Conservation (phyloP, 92 coral and sea anemone species). For the Epizoanthus rinbou region DNA sequence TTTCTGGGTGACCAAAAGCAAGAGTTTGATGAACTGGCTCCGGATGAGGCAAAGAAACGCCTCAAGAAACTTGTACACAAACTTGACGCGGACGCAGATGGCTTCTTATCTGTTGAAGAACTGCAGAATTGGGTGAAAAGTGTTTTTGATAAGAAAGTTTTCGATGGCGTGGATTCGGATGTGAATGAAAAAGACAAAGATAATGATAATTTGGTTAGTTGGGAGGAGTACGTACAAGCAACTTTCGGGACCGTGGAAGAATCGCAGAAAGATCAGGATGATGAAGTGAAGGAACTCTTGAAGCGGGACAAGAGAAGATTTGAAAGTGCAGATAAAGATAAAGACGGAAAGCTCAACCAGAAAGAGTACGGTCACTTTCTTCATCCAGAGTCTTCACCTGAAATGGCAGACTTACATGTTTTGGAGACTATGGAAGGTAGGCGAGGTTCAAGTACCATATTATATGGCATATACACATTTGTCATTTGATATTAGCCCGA, state of each 20-base stretch:
- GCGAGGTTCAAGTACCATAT: neutral
- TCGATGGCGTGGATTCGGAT: slow-evolving; percentile 83
- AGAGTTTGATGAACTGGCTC: slow-evolving; percentile 88
- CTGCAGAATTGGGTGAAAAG: slow-evolving; percentile 87
- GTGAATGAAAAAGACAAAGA: slow-evolving; percentile 78
- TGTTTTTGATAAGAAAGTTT: slow-evolving; percentile 74
- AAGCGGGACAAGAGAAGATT: slow-evolving; percentile 79
- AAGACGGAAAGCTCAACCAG: slow-evolving; percentile 71
- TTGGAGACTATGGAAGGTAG: slow-evolving; percentile 94
- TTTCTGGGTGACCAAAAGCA: slow-evolving; percentile 93
- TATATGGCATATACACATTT: too few species aligned
- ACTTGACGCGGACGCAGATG: slow-evolving; percentile 86
- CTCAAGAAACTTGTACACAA: slow-evolving; percentile 61
- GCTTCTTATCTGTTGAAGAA: slow-evolving; percentile 79
- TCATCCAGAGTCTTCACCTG: slow-evolving; percentile 94
- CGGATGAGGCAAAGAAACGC: slow-evolving; percentile 92
- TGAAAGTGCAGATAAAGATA: slow-evolving; percentile 86
- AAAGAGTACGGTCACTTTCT: slow-evolving; percentile 76
- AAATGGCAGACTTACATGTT: slow-evolving; percentile 90
- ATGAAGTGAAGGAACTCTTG: slow-evolving; percentile 76
- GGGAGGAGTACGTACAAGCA: slow-evolving; percentile 84
- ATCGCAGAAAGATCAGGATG: slow-evolving; percentile 60
- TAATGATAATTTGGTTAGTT: slow-evolving; percentile 71
- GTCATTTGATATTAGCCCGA: too few species aligned
- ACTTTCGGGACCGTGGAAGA: slow-evolving; percentile 76